Percentiles rank a stretch among this genome's conserved stretches.
Conservation (phyloP, 2,113 vertebrate genomes). For the Lanius collurio region DNA sequence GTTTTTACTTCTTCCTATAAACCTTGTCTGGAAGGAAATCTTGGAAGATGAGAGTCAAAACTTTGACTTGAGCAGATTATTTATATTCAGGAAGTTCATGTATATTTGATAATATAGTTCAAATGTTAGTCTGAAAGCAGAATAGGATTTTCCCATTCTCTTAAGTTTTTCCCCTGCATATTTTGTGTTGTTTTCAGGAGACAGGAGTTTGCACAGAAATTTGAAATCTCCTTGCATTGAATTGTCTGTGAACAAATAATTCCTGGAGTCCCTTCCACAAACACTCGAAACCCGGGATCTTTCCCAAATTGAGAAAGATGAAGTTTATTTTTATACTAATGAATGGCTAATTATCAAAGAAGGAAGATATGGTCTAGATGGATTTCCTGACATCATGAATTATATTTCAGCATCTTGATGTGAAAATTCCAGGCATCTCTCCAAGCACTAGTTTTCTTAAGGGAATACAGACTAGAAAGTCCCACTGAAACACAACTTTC, state of each 20-base stretch:
- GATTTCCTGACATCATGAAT: background rate
- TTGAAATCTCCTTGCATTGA: background rate
- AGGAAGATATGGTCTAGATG: background rate
- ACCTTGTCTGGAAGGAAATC: background rate
- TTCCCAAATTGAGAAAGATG: background rate
- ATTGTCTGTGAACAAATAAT: background rate
- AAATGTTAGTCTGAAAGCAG: constrained; percentile 13
- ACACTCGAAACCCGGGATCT: background rate
- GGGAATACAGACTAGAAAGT: background rate
- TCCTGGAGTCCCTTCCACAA: background rate
- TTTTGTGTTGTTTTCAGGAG: background rate
- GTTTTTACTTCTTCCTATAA: background rate
- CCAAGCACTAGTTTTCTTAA: background rate
- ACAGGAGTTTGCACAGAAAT: background rate
- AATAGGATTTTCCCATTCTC: background rate
- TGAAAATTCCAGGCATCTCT: background rate
- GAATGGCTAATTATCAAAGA: background rate
- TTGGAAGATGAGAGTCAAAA: background rate
- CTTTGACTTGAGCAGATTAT: background rate
- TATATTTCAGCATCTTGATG: background rate
- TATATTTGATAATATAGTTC: constrained; percentile 6
- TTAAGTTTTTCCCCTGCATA: background rate
- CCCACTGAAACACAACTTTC: background rate
- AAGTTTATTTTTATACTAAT: background rate
- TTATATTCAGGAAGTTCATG: background rate